Evolutionary conservation across 2,113 vertebrate genomes (phyloP), one percentile per base, ranked within the genome.

Genomic region (Heliornis fulica): DNA sequence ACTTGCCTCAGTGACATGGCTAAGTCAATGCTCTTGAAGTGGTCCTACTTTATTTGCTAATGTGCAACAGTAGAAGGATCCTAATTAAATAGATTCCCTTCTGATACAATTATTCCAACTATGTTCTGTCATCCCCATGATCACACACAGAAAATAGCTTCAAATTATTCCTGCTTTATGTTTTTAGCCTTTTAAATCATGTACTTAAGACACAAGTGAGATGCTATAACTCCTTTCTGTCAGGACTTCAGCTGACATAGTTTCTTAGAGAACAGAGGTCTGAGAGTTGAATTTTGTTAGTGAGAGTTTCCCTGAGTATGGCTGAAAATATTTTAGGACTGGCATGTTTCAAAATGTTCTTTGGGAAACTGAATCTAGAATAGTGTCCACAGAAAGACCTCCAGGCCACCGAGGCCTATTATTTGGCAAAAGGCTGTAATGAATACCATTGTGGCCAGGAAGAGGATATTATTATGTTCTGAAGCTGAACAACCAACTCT

Each of bases 381-480:
- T 21, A 90, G 81, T 36, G 81, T 94, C 95, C 91, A 95, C 87
- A 93, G 94, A 96, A 93, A 94, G 94, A 86, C 94, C 92, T 96
- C 51, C 75, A 59, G 94, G 92, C 95, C 93, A 90, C 85, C 92
- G 45, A 80, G 59, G 89, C 91, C 84, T 96, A 89, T 95, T 96
- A 93, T 96, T 97, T 97, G 93, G 94, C 81, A 96, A 85, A 94
- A 83, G 91, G 59, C 85, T 90, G 56, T 86, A 75, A 95, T 90
- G 85, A 96, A 93, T 88, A 93, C 38, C 46, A 77, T 51, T 91
- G 94, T 90, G 93, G 82, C 87, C 60, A 92, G 79, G 87, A 91
- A 91, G 43, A 95, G 87, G 71, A 95, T 94, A 96, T 91, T 93
- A 95, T 87, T 88, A 94, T 88, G 64, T 34, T 74, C 87, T 90